Evolutionary conservation across 2,888 invertebrate genomes (phyloP).

Genomic region (Lepeophtheirus nordmannii): DNA sequence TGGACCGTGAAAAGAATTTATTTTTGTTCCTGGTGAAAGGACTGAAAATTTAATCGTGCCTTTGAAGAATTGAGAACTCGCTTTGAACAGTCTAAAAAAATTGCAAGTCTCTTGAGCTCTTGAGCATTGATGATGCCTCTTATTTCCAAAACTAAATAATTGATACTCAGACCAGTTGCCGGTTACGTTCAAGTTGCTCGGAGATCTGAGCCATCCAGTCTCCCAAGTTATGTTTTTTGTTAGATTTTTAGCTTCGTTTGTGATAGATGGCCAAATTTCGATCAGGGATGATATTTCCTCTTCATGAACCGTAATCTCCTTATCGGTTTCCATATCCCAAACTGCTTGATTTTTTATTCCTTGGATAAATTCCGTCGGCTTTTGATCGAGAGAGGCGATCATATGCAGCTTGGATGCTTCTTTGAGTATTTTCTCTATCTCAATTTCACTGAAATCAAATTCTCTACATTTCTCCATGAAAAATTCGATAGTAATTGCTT

Average conservation of each 20-base stretch:
- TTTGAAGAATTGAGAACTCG: neutral
- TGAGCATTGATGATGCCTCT: neutral
- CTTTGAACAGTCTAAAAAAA: conserved; percentile 3
- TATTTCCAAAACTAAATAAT: neutral
- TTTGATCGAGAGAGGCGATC: conserved; percentile 4
- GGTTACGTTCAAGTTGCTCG: neutral
- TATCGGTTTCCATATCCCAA: conserved; percentile 10
- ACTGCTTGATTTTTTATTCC: neutral
- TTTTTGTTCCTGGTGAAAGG: neutral
- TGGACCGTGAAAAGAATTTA: neutral
- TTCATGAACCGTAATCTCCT: conserved; percentile 9
- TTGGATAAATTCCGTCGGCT: neutral
- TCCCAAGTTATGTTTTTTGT: conserved; percentile 5
- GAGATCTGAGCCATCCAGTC: neutral
- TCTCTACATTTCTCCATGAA: neutral
- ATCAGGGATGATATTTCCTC: conserved; percentile 10
- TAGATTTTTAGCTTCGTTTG: neutral
- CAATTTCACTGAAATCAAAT: neutral
- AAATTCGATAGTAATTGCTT: neutral
- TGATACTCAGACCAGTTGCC: neutral
- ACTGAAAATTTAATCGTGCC: conserved; percentile 11
- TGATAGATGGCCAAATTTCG: neutral
- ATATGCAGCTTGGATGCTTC: conserved; percentile 16
- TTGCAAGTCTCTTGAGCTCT: conserved; percentile 10
- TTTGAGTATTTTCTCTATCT: conserved; percentile 2